Conservation (phyloP, 2,888 invertebrate genomes). For the Rhogogaster chlorosoma region DNA sequence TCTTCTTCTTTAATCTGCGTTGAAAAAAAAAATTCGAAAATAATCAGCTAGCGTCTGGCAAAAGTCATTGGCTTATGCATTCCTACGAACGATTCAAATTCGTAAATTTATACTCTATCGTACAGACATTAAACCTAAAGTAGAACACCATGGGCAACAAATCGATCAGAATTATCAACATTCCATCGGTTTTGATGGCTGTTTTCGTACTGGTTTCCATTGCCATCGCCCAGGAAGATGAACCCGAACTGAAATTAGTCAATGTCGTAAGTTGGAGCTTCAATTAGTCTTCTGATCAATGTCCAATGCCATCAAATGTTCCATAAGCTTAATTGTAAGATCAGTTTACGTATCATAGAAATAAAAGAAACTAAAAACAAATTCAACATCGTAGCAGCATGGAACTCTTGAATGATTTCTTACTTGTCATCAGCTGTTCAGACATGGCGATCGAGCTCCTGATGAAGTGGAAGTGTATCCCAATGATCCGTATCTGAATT, state of each 20-base stretch:
- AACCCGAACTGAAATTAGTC: constrained; percentile 59
- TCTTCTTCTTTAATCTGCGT: background rate
- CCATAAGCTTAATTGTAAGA: background rate
- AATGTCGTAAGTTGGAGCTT: constrained; percentile 62
- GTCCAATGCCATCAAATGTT: background rate
- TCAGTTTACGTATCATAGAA: background rate
- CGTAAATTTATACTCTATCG: background rate
- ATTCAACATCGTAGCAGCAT: background rate
- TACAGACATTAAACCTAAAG: background rate
- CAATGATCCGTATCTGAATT: constrained; percentile 79
- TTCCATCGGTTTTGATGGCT: background rate
- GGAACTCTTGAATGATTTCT: background rate
- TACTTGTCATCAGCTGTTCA: constrained; percentile 79
- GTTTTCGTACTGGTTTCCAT: background rate
- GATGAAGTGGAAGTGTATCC: constrained; percentile 80
- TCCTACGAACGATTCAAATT: background rate
- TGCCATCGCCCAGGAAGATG: background rate
- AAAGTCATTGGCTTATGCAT: background rate
- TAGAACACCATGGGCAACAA: background rate
- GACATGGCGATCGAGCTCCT: constrained; percentile 87
- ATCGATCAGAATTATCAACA: background rate
- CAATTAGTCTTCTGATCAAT: background rate
- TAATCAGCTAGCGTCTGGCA: background rate
- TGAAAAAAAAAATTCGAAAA: background rate
- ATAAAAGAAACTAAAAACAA: background rate